Evolutionary conservation across 2,113 vertebrate genomes (phyloP).

Genomic region (Panurus biarmicus): DNA sequence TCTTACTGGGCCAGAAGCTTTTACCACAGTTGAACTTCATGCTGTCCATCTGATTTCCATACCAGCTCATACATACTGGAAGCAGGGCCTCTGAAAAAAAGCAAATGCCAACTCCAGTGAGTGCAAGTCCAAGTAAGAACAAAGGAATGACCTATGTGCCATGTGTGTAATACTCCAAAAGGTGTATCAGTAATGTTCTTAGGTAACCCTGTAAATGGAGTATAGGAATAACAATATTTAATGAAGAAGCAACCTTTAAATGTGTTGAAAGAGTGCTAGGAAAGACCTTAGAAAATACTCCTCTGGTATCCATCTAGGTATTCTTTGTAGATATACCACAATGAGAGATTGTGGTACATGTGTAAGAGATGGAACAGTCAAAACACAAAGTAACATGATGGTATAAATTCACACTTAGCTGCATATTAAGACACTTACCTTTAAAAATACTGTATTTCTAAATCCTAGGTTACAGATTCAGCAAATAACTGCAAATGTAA

Average conservation of each 20-base stretch:
- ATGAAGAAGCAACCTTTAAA: not conserved
- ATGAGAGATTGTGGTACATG: no score
- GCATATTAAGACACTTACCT: not conserved
- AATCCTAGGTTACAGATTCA: not conserved
- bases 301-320: not conserved
- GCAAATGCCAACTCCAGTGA: not conserved
- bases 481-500: not conserved
- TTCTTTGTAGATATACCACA: not conserved
- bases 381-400: not conserved
- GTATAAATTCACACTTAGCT: not conserved
- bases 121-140: not conserved
- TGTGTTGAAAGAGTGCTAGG: not conserved
- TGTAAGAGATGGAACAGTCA: not conserved
- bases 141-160: not conserved
- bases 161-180: not conserved
- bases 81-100: not conserved
- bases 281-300: not conserved
- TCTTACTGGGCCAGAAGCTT: not conserved
- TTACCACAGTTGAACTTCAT: not conserved
- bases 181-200: not conserved
- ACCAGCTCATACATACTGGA: not conserved
- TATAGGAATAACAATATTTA: not conserved
- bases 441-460: not conserved
- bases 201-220: not conserved
- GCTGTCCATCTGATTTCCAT: not conserved